Base-by-base conservation (phyloP, 2,888 invertebrate species). In the Tribolium freemani region DNA sequence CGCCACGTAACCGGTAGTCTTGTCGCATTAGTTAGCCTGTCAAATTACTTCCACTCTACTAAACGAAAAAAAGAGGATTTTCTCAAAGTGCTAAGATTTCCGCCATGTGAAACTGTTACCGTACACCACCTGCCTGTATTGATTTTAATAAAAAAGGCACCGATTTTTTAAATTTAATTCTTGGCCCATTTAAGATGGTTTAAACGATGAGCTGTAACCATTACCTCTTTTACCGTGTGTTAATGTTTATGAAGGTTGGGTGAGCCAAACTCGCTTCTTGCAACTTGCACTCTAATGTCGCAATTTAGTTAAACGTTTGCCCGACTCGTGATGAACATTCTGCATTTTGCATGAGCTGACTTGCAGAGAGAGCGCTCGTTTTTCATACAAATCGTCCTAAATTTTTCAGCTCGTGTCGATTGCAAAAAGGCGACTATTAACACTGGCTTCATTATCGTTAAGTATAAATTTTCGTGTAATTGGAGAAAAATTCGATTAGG, bases 401-500 rank as follows among this genome's bases (percentile, higher is more conserved):
- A 38, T 38, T 38, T 38, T 38, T 38, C 8, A 38, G 8, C 38
- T 38, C 9, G 38, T 38, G 38, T 38, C 38, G 38, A 38, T 38
- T 8, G 9, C n/a, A 9, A 38, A 38, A 38, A 1, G n/a, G 9
- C 38, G n/a, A 38, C 38, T 38, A 38, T 38, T 38, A 38, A 38
- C 38, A 38, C 38, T 38, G 16, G 50, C 63, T 13, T 48, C 38
- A 60, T 60, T 50, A 10, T 44, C 66, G 66, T 44, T 54, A 44
- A 11, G 26, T 66, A 66, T 66, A 66, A 66, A 66, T 67, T 67
- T 26, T 26, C 53, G 31, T 60, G 57, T 75, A 73, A 73, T 75
- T 73, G 66, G 66, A 26, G 66, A 75, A 75, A 74, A 76, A 77
- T 76, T 77, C 75, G 76, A 79, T 79, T 78, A 76, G 66, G 64